phyloP scores from a whole-genome alignment of 1,140 invertebrate genomes.

The fruit fly (Drosophila melanogaster) region DNA sequence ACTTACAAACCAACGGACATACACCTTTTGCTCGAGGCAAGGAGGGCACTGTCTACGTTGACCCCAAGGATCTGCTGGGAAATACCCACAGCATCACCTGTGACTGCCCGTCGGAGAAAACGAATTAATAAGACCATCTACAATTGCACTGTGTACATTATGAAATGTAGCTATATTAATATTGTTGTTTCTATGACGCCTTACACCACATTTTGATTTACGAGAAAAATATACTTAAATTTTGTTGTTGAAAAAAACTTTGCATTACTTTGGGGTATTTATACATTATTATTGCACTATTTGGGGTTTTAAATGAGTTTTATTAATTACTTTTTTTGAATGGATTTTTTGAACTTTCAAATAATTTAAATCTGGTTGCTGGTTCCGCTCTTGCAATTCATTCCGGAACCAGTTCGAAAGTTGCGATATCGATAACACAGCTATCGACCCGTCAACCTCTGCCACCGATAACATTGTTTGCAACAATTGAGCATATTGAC shows the following conservation, averaged over 20 bases:
- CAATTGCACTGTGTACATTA: conserved; percentile 16
- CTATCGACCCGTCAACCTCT: not conserved
- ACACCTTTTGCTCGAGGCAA: conserved; percentile 82
- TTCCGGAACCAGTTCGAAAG: not conserved
- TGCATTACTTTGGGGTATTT: too few species aligned
- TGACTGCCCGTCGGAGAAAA: conserved; percentile 10
- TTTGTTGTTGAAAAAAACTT: conserved; percentile 18
- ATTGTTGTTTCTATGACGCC: conserved; percentile 18
- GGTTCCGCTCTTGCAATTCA: not conserved
- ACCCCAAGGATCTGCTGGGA: conserved; percentile 70
- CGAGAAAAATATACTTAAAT: conserved; percentile 33
- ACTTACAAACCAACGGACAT: conserved; percentile 84
- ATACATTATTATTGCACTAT: too few species aligned
- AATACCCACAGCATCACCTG: conserved; percentile 49
- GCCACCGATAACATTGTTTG: conserved; percentile 5
- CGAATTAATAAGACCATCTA: not conserved
- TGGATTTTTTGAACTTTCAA: too few species aligned
- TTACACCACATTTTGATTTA: conserved; percentile 26
- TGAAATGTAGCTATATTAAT: conserved; percentile 7
- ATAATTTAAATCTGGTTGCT: not conserved
- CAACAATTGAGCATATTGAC: conserved; percentile 8
- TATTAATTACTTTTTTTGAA: too few species aligned
- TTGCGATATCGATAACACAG: not conserved
- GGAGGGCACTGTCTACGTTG: conserved; percentile 71
- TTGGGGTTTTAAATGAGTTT: too few species aligned